phyloP scores from a whole-genome alignment of 2,113 vertebrate genomes.

The Chionomys nivalis region DNA sequence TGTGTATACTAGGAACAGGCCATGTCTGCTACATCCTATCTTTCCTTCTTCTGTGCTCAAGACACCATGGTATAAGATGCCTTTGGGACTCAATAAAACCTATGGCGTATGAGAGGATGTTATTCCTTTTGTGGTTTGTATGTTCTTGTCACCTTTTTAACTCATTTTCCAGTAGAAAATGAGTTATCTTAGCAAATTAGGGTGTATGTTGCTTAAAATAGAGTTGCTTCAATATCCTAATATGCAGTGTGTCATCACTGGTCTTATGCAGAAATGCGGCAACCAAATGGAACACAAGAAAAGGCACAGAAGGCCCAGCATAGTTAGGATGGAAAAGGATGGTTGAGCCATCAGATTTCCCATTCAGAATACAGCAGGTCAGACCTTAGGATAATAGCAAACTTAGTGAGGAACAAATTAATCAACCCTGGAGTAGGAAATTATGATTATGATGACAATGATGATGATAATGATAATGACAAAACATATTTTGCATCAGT shows the following conservation, averaged over 20 bases:
- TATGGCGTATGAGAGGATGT: not conserved
- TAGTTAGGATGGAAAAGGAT: not conserved
- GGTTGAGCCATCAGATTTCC: not conserved
- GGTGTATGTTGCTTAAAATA: not conserved
- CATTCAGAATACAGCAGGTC: not conserved
- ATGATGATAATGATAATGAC: not conserved
- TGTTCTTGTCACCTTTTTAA: not conserved
- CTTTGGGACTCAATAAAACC: not conserved
- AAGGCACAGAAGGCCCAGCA: not conserved
- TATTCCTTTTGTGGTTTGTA: not conserved
- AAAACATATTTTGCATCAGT: not conserved
- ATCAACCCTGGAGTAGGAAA: not conserved
- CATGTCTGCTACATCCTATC: not conserved
- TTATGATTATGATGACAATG: not conserved
- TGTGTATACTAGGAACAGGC: not conserved
- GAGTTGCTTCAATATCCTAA: not conserved
- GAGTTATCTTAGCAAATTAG: not conserved
- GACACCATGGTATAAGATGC: not conserved
- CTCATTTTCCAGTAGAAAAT: not conserved
- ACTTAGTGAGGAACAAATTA: not conserved
- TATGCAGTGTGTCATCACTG: not conserved
- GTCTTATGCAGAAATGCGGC: not conserved
- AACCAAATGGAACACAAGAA: not conserved
- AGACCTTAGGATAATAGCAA: not conserved
- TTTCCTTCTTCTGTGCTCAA: not conserved